Conservation (phyloP, 2,888 invertebrate species). For the Lobophora halterata region DNA sequence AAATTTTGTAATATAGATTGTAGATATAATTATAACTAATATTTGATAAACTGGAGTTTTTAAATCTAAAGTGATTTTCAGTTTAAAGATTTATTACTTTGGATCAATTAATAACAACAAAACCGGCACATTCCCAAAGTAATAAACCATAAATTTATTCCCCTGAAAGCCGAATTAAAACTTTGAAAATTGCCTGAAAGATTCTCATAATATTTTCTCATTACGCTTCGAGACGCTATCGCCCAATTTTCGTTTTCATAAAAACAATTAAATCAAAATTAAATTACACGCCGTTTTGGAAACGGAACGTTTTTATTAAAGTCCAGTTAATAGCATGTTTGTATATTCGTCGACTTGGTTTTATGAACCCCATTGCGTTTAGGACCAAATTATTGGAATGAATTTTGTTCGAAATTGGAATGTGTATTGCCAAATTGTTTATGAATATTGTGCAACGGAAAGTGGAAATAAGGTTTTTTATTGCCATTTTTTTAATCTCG, state of each 20-base stretch:
- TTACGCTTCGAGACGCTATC: conserved; percentile 33
- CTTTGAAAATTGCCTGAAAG: conserved; percentile 40
- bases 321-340: conserved; percentile 27
- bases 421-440: not conserved
- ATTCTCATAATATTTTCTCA: conserved; percentile 46
- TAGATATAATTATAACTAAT: too few species aligned
- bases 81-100: too few species aligned
- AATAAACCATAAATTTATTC: conserved; percentile 36
- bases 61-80: too few species aligned
- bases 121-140: conserved; percentile 20
- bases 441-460: too few species aligned
- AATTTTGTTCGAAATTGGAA: conserved; percentile 1
- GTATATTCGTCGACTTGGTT: conserved; percentile 11
- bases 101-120: conserved; percentile 13
- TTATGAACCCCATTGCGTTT: conserved; percentile 12
- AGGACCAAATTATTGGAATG: not conserved
- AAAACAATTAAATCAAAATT: conserved; percentile 46
- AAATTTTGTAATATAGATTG: too few species aligned
- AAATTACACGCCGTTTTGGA: conserved; percentile 41
- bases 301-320: conserved; percentile 35
- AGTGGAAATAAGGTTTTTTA: too few species aligned
- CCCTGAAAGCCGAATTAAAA: conserved; percentile 41
- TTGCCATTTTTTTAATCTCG: too few species aligned
- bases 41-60: too few species aligned
- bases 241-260: conserved; percentile 39